These are phyloP conservation scores for Bufotes viridis DNA, from an alignment of 2,797 vertebrate species.

Conservation along the genomic window DNA sequence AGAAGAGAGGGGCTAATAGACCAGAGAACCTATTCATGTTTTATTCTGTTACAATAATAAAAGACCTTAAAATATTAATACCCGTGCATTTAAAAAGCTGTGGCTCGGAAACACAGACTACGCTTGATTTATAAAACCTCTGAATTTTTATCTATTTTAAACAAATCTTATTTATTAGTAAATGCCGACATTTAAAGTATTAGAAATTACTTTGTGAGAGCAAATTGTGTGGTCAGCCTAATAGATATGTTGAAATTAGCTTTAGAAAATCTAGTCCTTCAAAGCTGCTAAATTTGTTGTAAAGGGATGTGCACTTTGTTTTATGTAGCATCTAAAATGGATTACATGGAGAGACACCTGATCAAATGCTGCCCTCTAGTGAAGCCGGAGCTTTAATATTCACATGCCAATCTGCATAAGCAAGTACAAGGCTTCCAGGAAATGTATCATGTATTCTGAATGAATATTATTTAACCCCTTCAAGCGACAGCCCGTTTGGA, in stretches of 20 bases:
- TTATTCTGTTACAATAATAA: conserved; percentile 68
- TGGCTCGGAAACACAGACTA: conserved; percentile 60
- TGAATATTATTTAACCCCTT: background rate
- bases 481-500: too few relatives aligned
- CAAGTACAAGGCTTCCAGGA: background rate
- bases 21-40: conserved; percentile 60
- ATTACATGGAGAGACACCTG: conserved; percentile 67
- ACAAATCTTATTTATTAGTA: conserved; percentile 68
- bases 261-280: conserved; percentile 64
- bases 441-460: background rate
- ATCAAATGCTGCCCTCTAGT: conserved; percentile 84
- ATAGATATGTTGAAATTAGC: conserved; percentile 57
- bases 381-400: conserved; percentile 60
- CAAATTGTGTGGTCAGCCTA: conserved; percentile 68
- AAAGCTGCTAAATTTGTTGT: conserved; percentile 62
- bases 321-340: conserved; percentile 38
- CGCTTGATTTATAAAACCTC: conserved; percentile 64
- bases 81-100: conserved; percentile 68
- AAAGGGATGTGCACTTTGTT: conserved; percentile 62
- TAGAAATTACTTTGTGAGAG: conserved; percentile 67
- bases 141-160: conserved; percentile 61
- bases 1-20: conserved; percentile 53
- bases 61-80: conserved; percentile 70
- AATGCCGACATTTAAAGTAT: conserved; percentile 68
- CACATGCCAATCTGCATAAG: conserved; percentile 15